phyloP scores from a whole-genome alignment of 1,140 invertebrate genomes.

The Cheumatopsyche charites region DNA sequence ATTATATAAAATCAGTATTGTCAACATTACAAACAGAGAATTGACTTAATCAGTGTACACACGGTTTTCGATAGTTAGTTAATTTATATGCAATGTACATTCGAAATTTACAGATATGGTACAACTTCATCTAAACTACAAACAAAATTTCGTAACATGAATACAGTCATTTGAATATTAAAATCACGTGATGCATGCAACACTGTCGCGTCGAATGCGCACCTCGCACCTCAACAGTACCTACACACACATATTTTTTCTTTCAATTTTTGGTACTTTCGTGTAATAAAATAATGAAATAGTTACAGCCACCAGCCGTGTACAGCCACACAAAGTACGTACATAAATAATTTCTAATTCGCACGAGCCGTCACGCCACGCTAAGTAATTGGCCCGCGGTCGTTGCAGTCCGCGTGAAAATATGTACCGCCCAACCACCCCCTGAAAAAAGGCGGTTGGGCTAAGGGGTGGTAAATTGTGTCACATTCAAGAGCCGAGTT shows the following conservation, averaged over 20 bases:
- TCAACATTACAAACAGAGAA: too few relatives aligned
- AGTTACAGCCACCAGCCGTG: neutral
- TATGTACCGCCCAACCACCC: slow-evolving; percentile 3
- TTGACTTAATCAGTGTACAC: too few relatives aligned
- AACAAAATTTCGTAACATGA: neutral
- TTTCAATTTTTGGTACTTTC: neutral
- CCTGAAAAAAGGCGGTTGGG: neutral
- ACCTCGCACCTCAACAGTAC: neutral
- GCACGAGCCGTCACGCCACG: slow-evolving; percentile 1
- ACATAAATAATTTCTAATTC: slow-evolving; percentile 20
- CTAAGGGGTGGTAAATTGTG: neutral
- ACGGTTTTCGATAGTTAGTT: too few relatives aligned
- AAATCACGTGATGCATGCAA: slow-evolving; percentile 17
- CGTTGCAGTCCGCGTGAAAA: slow-evolving; percentile 13
- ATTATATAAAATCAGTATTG: too few relatives aligned
- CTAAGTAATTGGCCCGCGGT: slow-evolving; percentile 13
- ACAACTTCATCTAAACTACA: too few relatives aligned
- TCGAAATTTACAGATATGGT: too few relatives aligned
- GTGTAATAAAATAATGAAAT: slow-evolving; percentile 1
- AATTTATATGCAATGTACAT: too few relatives aligned
- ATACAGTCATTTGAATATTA: slow-evolving; percentile 6
- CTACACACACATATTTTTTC: neutral
- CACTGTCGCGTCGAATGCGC: neutral
- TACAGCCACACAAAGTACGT: neutral
- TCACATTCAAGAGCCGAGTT: neutral